Evolutionary conservation across 2,113 vertebrate genomes (phyloP), one percentile per base, ranked within the genome.

Genomic region (Eupsittula cactorum): DNA sequence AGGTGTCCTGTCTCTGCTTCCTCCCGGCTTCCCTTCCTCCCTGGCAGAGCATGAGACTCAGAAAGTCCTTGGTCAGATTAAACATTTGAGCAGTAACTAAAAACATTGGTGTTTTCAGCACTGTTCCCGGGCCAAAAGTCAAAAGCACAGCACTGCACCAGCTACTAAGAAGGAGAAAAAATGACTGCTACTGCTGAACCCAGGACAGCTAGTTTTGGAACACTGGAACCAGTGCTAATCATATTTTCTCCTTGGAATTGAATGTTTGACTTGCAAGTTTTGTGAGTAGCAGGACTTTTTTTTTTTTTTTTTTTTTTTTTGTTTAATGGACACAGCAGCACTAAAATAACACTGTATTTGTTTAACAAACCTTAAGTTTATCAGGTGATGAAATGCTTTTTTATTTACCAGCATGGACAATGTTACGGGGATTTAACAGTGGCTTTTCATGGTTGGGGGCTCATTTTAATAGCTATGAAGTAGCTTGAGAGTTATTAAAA

Each of bases 401-500:
- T 82, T 79, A 74, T 65, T 44, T 90, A 59, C 71, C 69, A 62
- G 33, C 35, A 52, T 78, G 77, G 86, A 90, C 35, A 53, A 37
- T 70, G 76, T 82, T 74, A 60, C 64, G 86, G 73, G 53, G 84
- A 73, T 82, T 70, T 59, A 96, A 78, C 55, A 77, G 65, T 64
- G 62, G 42, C 19, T 95, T 52, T 64, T 81, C 91, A 89, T 96
- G 84, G 84, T 88, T 97, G 93, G 64, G 85, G 87, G 67, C 59
- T 94, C 68, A 49, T 76, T 96, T 92, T 97, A 95, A 96, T 97
- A 95, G 90, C 77, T 65, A 47, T 86, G 53, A n/a, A 90, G 53
- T 95, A 88, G 79, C 88, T 85, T 91, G 96, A 97, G 95, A 95
- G 78, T 93, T 93, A 95, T 89, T 95, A 96, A 68, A 84, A 91